Evolutionary conservation across 2,113 vertebrate species (phyloP).

Genomic region (Dasyprocta punctata): DNA sequence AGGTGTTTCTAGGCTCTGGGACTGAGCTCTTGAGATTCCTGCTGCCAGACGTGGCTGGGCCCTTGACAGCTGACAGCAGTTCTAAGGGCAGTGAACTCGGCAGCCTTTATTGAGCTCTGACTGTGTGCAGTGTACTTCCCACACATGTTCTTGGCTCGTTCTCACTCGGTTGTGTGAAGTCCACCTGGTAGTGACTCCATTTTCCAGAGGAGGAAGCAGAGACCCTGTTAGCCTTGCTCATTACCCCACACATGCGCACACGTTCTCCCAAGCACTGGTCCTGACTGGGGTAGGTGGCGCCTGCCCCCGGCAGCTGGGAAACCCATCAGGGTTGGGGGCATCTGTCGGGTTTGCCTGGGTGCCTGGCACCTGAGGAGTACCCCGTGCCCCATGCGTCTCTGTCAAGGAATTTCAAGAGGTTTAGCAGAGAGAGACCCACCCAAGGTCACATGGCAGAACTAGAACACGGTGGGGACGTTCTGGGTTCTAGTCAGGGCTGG

Average conservation of each 20-base stretch:
- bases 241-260: accelerated
- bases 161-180: not conserved
- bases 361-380: not conserved
- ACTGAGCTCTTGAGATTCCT: conserved; percentile 12
- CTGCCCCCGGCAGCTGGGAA: not conserved
- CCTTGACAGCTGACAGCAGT: not conserved
- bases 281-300: too few relatives aligned
- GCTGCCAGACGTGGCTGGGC: not conserved
- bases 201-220: not conserved
- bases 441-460: not conserved
- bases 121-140: too few relatives aligned
- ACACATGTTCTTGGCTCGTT: accelerated
- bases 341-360: not conserved
- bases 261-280: not conserved
- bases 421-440: not conserved
- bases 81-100: not conserved
- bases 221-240: too few relatives aligned
- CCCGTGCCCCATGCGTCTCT: not conserved
- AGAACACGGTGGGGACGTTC: not conserved
- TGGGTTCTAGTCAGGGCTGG: not conserved
- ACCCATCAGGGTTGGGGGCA: not conserved
- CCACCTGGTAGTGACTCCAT: not conserved
- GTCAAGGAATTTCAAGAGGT: not conserved
- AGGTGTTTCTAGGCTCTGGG: not conserved
- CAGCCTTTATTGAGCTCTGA: not conserved